Conservation (phyloP, 2,797 vertebrate genomes). For the Vultur gryphus region DNA sequence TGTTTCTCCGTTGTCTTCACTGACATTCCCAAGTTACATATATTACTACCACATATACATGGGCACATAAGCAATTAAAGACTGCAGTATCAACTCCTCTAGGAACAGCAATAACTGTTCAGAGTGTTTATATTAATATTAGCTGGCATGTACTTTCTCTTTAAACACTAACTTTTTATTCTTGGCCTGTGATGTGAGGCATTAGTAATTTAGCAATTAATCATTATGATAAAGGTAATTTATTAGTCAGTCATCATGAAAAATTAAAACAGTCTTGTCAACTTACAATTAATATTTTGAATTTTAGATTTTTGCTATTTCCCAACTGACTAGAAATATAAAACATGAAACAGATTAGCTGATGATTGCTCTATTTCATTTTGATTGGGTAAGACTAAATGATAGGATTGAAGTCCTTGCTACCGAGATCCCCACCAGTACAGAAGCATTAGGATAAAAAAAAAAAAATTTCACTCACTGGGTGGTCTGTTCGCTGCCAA, state of each 20-base stretch:
- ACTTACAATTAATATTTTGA: constrained; percentile 75
- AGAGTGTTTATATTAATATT: constrained; percentile 50
- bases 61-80: constrained; percentile 22
- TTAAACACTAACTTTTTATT: constrained; percentile 59
- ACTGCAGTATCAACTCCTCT: background rate
- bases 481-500: constrained; percentile 96
- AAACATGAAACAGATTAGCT: constrained; percentile 75
- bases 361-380: constrained; percentile 67
- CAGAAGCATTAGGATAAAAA: constrained; percentile 64
- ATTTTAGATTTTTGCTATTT: constrained; percentile 74
- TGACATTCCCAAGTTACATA: background rate
- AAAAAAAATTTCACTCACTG: constrained; percentile 86
- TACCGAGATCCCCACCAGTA: constrained; percentile 27
- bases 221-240: constrained; percentile 68
- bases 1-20: background rate
- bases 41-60: background rate
- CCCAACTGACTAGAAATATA: constrained; percentile 71
- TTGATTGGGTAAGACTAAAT: constrained; percentile 61
- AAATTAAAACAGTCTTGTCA: constrained; percentile 72
- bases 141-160: constrained; percentile 46
- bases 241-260: constrained; percentile 71
- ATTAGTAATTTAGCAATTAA: constrained; percentile 70
- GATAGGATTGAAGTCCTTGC: constrained; percentile 60
- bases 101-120: background rate
- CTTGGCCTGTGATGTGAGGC: constrained; percentile 49